Evolutionary conservation across 2,888 invertebrate genomes (phyloP), one percentile per base, ranked within the genome.

Genomic region (Tyria jacobaeae): DNA sequence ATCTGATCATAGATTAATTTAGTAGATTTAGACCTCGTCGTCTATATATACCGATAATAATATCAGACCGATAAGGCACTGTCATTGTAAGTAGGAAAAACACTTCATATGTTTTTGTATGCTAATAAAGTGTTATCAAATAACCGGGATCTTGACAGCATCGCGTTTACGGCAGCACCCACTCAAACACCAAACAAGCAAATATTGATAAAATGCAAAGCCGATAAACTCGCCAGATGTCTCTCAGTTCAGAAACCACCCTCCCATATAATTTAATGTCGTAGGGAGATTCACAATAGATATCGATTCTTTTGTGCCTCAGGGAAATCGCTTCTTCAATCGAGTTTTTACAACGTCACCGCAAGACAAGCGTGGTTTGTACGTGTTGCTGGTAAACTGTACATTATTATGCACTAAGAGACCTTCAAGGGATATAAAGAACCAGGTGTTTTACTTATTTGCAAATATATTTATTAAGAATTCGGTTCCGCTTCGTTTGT

Each of bases 181-280:
- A 85, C 80, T 84, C 79, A 72, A 86, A 84, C 87, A 86, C 87
- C 82, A 86, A 89, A 88, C 84, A 88, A 85, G 87, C 85, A 90
- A 90, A 91, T 89, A 89, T 90, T 89, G 89, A 87, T 85, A 87
- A 84, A 87, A 84, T 84, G 86, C 83, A 85, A 89, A 87, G 86
- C 86, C 85, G 85, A 89, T 76, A 76, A 85, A 84, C 83, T 85
- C 82, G 81, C 83, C 92, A 92, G 89, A 91, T 91, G 91, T 87
- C 86, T 80, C 79, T 73, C 76, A 77, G 78, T 79, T 73, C 78
- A 78, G 67, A 57, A 75, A 76, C 76, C 88, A 85, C 89, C 90
- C 90, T 88, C 75, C 80, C 81, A 84, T 85, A 85, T 89, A 89
- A 89, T 89, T 90, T 87, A 89, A 89, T 87, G 88, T 84, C 79